A percentile compares a stretch with the other conserved stretches of the same genome.
Evolutionary conservation across 92 coral and sea anemone species (phyloP).

Genomic region (Montipora capitata): DNA sequence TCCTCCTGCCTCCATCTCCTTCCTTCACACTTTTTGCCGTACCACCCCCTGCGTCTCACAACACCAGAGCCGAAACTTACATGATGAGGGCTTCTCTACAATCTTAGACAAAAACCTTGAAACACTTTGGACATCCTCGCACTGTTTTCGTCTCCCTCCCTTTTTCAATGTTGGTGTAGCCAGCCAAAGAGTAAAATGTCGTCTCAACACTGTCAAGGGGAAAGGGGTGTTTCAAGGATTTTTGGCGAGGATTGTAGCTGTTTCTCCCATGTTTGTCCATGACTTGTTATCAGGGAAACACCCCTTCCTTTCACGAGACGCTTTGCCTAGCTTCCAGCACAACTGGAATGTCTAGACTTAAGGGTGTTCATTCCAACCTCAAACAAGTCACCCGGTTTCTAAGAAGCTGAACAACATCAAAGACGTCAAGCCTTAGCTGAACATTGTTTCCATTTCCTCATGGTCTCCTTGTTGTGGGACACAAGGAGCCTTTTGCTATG

Average conservation of each 20-base stretch:
- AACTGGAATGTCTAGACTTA: not conserved
- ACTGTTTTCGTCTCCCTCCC: no score
- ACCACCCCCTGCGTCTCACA: not conserved
- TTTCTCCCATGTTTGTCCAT: constrained; percentile 56
- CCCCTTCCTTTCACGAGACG: constrained; percentile 14
- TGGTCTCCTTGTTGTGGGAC: constrained; percentile 65
- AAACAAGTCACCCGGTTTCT: constrained; percentile 47
- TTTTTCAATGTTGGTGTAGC: no score
- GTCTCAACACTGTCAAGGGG: no score
- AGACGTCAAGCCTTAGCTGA: constrained; percentile 57
- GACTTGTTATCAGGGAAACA: constrained; percentile 34
- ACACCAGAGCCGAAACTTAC: no score
- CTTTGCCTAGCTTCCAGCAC: constrained; percentile 62
- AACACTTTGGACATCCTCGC: no score
- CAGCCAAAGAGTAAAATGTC: no score
- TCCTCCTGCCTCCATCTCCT: not conserved
- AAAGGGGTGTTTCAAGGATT: no score
- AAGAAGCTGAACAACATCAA: not conserved
- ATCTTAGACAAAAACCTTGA: no score
- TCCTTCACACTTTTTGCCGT: not conserved
- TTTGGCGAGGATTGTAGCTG: constrained; percentile 2
- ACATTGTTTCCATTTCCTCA: constrained; percentile 57
- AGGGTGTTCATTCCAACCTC: constrained; percentile 54
- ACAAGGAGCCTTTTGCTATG: constrained; percentile 47
- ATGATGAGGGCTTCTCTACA: no score